phyloP scores from a whole-genome alignment of 2,113 vertebrate genomes.

The Pituophis catenifer region DNA sequence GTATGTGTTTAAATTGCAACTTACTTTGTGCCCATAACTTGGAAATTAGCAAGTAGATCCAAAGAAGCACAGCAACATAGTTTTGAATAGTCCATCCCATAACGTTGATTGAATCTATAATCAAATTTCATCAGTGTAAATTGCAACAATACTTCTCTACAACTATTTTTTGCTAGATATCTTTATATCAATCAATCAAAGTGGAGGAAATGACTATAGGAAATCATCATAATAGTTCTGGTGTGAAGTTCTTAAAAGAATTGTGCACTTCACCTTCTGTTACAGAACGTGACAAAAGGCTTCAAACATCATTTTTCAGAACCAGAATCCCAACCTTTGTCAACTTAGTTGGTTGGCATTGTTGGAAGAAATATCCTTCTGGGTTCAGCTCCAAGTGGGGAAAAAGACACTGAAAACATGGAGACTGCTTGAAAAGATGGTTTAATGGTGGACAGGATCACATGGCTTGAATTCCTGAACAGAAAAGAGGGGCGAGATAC shows the following conservation, averaged over 20 bases:
- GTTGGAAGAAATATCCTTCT: too few species aligned
- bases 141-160: not conserved
- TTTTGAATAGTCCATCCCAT: slow-evolving; percentile 46
- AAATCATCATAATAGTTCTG: slow-evolving; percentile 31
- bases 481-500: too few species aligned
- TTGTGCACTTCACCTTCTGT: not conserved
- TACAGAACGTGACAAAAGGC: not conserved
- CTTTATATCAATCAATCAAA: slow-evolving; percentile 25
- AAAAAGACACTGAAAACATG: too few species aligned
- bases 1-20: slow-evolving; percentile 36
- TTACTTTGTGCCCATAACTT: slow-evolving; percentile 46
- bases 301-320: not conserved
- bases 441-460: too few species aligned
- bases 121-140: not conserved
- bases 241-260: not conserved
- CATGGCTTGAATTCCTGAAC: too few species aligned
- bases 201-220: slow-evolving; percentile 64
- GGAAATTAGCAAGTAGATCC: slow-evolving; percentile 30
- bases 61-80: slow-evolving; percentile 15
- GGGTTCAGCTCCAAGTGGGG: too few species aligned
- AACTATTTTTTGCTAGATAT: slow-evolving; percentile 25
- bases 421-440: too few species aligned
- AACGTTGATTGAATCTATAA: slow-evolving; percentile 13
- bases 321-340: not conserved
- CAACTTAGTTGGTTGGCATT: not conserved